Conservation (phyloP, 2,797 vertebrate genomes). For the Eulemur albifrons region DNA sequence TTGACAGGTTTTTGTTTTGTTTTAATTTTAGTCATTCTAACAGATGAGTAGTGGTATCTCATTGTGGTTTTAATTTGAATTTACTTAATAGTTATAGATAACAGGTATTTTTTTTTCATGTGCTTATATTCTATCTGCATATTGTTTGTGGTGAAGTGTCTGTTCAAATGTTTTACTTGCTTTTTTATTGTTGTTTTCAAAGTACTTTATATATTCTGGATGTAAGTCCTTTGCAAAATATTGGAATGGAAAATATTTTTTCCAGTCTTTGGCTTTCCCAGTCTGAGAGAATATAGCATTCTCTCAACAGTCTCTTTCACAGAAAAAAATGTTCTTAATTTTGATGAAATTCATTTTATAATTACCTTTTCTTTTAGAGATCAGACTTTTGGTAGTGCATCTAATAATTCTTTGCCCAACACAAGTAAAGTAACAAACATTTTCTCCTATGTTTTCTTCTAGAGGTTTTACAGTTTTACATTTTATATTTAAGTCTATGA, state of each 20-base stretch:
- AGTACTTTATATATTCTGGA: neutral
- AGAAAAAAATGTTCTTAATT: neutral
- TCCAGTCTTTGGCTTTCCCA: neutral
- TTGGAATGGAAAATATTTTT: neutral
- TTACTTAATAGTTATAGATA: neutral
- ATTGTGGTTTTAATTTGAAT: neutral
- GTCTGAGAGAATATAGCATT: neutral
- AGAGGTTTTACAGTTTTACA: neutral
- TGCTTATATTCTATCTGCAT: neutral
- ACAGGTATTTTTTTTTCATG: neutral
- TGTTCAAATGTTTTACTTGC: neutral
- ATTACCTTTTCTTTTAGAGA: neutral
- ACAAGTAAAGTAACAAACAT: neutral
- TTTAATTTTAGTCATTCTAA: neutral
- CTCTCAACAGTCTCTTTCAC: neutral
- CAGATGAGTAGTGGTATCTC: neutral
- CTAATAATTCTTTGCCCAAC: neutral
- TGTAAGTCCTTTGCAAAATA: neutral
- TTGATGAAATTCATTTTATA: neutral
- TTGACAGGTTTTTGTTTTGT: neutral
- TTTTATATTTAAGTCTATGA: neutral
- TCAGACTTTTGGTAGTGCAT: neutral
- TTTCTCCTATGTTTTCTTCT: neutral
- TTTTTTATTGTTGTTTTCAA: neutral
- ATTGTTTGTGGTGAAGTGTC: neutral